Conservation (phyloP, 2,797 vertebrate species). For the Agapornis canus region DNA sequence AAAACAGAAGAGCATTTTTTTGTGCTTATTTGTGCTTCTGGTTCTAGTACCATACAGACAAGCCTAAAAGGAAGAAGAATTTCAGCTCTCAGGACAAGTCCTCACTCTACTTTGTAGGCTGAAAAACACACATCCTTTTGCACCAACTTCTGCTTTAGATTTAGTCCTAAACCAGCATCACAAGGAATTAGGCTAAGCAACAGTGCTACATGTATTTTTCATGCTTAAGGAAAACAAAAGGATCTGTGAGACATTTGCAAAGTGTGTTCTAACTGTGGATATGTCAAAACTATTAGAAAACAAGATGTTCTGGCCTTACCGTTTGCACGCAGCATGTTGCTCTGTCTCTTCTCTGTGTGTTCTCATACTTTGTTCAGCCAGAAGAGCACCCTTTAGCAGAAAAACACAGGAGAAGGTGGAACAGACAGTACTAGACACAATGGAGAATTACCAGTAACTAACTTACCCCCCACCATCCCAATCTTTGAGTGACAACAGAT, state of each 20-base stretch:
- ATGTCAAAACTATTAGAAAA: background rate
- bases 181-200: background rate
- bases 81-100: background rate
- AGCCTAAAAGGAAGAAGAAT: background rate
- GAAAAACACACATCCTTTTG: background rate
- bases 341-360: background rate
- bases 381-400: background rate
- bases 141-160: background rate
- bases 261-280: background rate
- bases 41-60: background rate
- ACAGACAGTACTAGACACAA: background rate
- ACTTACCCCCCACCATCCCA: rapidly evolving
- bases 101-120: background rate
- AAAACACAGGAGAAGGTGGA: background rate
- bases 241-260: background rate
- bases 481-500: background rate
- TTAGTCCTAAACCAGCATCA: background rate
- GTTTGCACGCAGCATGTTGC: rapidly evolving
- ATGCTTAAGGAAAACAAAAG: background rate
- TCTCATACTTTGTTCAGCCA: background rate
- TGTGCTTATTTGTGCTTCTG: background rate
- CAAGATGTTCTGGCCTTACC: background rate
- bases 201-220: background rate
- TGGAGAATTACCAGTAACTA: background rate
- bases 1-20: background rate